A percentile compares a stretch with the other conserved stretches of the same genome.
phyloP scores from a whole-genome alignment of 2,113 vertebrate genomes.

The Bungarus multicinctus region DNA sequence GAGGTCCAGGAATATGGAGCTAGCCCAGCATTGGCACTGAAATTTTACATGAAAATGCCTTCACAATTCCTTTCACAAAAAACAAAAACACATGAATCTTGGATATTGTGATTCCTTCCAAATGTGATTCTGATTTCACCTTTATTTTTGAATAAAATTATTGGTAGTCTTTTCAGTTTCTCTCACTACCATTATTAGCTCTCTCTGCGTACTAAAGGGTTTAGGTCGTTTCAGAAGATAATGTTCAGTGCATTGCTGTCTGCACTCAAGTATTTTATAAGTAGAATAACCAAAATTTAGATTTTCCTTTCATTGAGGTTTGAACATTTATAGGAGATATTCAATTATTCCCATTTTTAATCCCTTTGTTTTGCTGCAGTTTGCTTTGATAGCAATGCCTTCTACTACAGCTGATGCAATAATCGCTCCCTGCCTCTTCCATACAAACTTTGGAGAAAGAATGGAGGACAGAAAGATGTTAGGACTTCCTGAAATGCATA shows the following conservation, averaged over 20 bases:
- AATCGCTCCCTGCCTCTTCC: not conserved
- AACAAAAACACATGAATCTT: not conserved
- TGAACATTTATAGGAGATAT: not conserved
- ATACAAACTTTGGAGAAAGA: not conserved
- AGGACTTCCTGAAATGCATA: not conserved
- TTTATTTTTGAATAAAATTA: not conserved
- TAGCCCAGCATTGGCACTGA: not conserved
- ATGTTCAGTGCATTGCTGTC: not conserved
- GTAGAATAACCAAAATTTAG: not conserved
- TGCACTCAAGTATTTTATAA: not conserved
- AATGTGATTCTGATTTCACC: not conserved
- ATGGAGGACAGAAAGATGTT: not conserved
- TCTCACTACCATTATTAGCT: not conserved
- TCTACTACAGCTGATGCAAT: not conserved
- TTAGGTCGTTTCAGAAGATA: not conserved
- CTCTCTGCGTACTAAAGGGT: not conserved
- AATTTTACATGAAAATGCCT: not conserved
- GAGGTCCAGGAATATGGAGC: not conserved
- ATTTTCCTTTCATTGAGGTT: not conserved
- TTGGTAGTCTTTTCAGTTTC: not conserved
- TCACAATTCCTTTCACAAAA: not conserved
- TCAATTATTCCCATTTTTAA: not conserved
- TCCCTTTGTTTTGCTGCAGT: not conserved
- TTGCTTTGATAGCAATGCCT: not conserved
- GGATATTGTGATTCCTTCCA: not conserved